Conservation (phyloP, 2,888 invertebrate species). For the Copidosoma aretas region DNA sequence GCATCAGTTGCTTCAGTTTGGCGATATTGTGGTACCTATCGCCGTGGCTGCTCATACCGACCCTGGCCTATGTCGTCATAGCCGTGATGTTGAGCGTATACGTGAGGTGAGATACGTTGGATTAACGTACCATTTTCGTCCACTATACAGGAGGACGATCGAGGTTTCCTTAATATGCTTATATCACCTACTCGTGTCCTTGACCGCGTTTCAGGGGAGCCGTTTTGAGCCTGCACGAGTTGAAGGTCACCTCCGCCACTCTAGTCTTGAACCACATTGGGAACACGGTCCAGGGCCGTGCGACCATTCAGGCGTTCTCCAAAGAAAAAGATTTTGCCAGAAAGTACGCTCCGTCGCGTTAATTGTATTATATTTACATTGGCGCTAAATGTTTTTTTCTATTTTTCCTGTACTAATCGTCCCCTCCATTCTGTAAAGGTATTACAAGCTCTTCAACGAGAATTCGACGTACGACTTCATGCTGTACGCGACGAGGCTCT, state of each 20-base stretch:
- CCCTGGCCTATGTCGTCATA: conserved; percentile 60
- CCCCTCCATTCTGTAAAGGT: conserved; percentile 38
- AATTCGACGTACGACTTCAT: conserved; percentile 50
- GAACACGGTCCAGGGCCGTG: conserved; percentile 48
- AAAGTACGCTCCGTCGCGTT: no score
- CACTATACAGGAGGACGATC: not conserved
- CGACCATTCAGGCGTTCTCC: conserved; percentile 50
- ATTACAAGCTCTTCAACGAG: conserved; percentile 49
- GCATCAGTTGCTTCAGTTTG: conserved; percentile 63
- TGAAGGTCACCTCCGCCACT: conserved; percentile 46
- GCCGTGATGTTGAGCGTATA: conserved; percentile 58
- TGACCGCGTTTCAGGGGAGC: conserved; percentile 41
- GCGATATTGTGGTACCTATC: conserved; percentile 64
- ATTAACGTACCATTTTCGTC: no score
- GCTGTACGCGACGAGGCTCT: conserved; percentile 49
- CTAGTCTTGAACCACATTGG: conserved; percentile 49
- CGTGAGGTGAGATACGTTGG: conserved; percentile 59
- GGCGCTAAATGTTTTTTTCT: not conserved
- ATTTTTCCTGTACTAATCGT: not conserved
- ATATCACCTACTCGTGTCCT: not conserved
- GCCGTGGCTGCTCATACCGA: conserved; percentile 62
- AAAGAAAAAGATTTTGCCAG: conserved; percentile 51
- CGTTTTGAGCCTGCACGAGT: conserved; percentile 45
- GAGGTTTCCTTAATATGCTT: not conserved
- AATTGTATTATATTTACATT: not conserved